These are phyloP conservation scores for Chloroceryle inda DNA, from an alignment of 2,797 vertebrate species.

Conservation along the genomic window DNA sequence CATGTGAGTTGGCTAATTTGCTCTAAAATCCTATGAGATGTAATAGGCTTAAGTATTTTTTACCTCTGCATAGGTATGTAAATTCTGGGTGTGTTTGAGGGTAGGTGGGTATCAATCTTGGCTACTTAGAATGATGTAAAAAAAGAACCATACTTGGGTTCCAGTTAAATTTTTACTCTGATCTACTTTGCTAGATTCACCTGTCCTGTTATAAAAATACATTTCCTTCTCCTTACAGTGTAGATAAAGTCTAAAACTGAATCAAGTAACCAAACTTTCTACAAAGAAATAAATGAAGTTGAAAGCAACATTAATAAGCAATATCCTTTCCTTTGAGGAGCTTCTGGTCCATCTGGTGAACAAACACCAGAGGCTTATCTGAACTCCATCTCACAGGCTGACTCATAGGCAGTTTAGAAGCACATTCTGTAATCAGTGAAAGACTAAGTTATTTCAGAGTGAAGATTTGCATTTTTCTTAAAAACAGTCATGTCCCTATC, in stretches of 20 bases:
- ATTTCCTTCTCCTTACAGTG: not conserved
- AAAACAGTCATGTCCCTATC: not conserved
- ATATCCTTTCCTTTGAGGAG: slow-evolving; percentile 59
- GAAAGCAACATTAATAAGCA: slow-evolving; percentile 46
- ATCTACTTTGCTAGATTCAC: slow-evolving; percentile 16
- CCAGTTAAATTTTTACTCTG: not conserved
- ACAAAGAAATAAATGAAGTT: slow-evolving; percentile 19
- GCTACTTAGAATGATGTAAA: not conserved
- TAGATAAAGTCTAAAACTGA: not conserved
- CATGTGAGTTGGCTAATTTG: not conserved
- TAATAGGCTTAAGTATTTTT: not conserved
- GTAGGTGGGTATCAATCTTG: not conserved
- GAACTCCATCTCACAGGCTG: slow-evolving; percentile 68
- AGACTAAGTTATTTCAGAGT: slow-evolving; percentile 68
- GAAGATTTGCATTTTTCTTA: slow-evolving; percentile 62
- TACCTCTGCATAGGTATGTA: not conserved
- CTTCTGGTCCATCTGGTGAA: slow-evolving; percentile 71
- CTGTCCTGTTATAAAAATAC: not conserved
- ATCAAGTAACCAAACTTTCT: not conserved
- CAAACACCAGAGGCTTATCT: slow-evolving; percentile 56
- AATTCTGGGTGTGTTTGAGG: not conserved
- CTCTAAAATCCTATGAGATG: not conserved
- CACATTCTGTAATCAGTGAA: slow-evolving; percentile 72
- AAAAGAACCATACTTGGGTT: not conserved
- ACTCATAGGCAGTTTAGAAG: slow-evolving; percentile 48